Base-by-base conservation (phyloP, 2,113 vertebrate species). In the Callipepla squamata region DNA sequence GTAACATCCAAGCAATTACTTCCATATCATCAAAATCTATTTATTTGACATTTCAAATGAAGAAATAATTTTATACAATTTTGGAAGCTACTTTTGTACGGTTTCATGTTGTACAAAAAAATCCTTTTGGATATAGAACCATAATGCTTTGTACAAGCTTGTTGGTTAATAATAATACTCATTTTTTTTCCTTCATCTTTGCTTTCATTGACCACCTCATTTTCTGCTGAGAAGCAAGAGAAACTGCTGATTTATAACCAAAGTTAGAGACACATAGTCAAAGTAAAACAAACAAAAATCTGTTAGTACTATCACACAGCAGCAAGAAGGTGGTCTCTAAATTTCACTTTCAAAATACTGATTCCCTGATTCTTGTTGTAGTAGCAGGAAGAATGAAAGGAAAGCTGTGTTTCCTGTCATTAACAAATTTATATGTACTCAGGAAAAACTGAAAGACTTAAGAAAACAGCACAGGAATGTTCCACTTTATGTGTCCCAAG, bases 21-120 rank as follows among this genome's bases (percentile, higher is more conserved):
- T 96, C 92, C 88, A 94, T 92, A 95, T 92, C 73, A 62, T 70
- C 65, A 92, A 91, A 96, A 97, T 97, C 95, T 96, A 89, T 84
- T 89, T 82, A 96, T 87, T 92, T 97, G 92, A 93, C 84, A 89
- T 87, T 85, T 87, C 34, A 96, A 47, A 61, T 85, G 85, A 95
- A 96, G 67, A 94, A 96, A 96, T 96, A 92, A 90, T 95, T 95
- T 95, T 63, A 95, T 93, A 95, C 57, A 84, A 44, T 94, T 97
- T 95, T 96, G 62, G 80, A 97, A 96, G 57, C 74, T 93, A 74
- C 70, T 96, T 96, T 91, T 47, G 77, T 90, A 90, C 57, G 94
- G 95, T 97, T 97, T 96, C 90, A 96, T 93, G 94, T 70, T 97
- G 81, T 90, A 95, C 93, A 91, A 95, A 97, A 97, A 94, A 95